phyloP scores from a whole-genome alignment of 2,888 invertebrate genomes.

The Drosophila ochracea region DNA sequence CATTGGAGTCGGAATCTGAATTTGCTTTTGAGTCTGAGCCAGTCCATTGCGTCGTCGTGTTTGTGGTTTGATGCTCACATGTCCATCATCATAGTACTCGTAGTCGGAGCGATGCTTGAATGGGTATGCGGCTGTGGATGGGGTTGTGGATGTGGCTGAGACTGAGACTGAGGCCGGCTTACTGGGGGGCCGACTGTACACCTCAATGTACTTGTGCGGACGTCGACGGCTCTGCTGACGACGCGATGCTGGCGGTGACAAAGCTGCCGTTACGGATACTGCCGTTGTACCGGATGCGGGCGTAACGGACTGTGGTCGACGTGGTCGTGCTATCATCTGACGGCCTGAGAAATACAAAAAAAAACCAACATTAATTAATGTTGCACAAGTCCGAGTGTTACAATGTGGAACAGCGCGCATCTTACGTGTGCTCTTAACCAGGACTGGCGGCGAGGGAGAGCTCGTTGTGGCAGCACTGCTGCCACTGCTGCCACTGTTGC shows the following conservation, averaged over 20 bases:
- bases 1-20: constrained; percentile 63
- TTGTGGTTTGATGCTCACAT: constrained; percentile 85
- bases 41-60: constrained; percentile 27
- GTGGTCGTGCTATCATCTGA: constrained; percentile 66
- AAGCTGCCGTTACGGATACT: constrained; percentile 30
- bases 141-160: constrained; percentile 33
- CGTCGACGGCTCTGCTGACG: constrained; percentile 79
- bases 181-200: constrained; percentile 80
- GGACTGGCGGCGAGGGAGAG: constrained; percentile 12
- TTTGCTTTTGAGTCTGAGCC: constrained; percentile 1
- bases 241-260: constrained; percentile 53
- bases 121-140: constrained; percentile 35
- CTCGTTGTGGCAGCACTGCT: constrained; percentile 28
- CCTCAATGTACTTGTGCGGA: constrained; percentile 80
- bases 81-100: constrained; percentile 90
- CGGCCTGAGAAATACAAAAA: constrained; percentile 42
- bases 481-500: not conserved
- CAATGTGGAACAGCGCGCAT: not conserved
- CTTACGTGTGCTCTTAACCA: constrained; percentile 53
- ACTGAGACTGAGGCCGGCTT: constrained; percentile 33
- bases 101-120: constrained; percentile 85
- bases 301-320: constrained; percentile 69
- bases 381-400: not conserved
- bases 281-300: constrained; percentile 54
- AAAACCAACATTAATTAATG: not conserved